These are phyloP conservation scores for Spinibarbus caldwelli DNA, from an alignment of 2,797 vertebrate species.

Conservation along the genomic window DNA sequence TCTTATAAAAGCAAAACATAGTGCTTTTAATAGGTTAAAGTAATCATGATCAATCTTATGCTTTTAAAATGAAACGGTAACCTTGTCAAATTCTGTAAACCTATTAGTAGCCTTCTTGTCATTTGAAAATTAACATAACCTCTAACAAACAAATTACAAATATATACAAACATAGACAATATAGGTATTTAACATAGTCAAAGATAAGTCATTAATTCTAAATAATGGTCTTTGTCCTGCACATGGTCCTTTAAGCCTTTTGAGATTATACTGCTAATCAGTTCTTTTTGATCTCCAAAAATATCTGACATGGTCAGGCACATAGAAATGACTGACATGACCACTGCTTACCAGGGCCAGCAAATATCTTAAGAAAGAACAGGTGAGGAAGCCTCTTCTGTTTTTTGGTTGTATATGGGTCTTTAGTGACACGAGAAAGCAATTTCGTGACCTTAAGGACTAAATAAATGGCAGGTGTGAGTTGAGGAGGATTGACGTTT, in stretches of 20 bases:
- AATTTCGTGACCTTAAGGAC: slow-evolving; percentile 1
- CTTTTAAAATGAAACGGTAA: too few relatives aligned
- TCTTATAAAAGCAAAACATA: too few relatives aligned
- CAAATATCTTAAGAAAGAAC: background rate
- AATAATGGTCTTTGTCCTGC: background rate
- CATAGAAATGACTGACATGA: background rate
- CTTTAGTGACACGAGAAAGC: background rate
- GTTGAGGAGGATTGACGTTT: background rate
- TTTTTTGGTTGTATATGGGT: background rate
- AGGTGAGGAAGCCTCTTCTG: slow-evolving; percentile 1
- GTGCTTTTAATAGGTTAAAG: too few relatives aligned
- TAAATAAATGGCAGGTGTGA: background rate
- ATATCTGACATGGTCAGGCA: slow-evolving; percentile 4
- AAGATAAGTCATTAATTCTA: background rate
- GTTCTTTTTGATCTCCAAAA: background rate
- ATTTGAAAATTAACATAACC: background rate
- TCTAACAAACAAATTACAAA: background rate
- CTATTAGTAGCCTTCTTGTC: background rate
- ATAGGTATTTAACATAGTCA: background rate
- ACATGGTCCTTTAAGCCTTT: background rate
- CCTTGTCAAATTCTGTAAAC: too few relatives aligned
- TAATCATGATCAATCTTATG: too few relatives aligned
- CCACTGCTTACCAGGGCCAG: too few relatives aligned
- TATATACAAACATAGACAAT: background rate
- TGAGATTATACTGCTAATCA: background rate